Evolutionary conservation across 2,888 invertebrate genomes (phyloP).

Genomic region (Mythimna vitellina): DNA sequence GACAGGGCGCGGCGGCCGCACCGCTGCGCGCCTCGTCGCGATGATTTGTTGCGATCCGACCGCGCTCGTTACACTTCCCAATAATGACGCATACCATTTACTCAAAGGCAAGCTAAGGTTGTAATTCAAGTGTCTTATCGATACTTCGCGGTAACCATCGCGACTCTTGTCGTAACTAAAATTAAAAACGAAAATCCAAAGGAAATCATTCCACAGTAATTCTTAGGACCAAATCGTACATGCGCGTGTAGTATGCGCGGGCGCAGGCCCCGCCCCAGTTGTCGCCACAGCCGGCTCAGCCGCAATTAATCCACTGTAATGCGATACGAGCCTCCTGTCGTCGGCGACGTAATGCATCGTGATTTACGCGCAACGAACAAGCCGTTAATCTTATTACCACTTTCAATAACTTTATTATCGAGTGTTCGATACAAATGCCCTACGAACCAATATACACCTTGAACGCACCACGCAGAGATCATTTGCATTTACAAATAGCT

Average conservation of each 20-base stretch:
- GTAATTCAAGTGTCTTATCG: constrained; percentile 81
- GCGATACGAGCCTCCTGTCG: constrained; percentile 87
- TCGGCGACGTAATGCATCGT: constrained; percentile 89
- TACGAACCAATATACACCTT: constrained; percentile 82
- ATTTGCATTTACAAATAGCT: constrained; percentile 72
- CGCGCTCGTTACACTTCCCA: constrained; percentile 81
- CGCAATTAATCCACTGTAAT: constrained; percentile 89
- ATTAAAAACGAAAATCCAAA: constrained; percentile 66
- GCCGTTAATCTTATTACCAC: constrained; percentile 90
- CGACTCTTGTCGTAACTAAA: constrained; percentile 64
- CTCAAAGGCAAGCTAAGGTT: constrained; percentile 79
- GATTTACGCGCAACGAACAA: constrained; percentile 87
- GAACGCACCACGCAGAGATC: constrained; percentile 72
- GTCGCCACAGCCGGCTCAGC: constrained; percentile 80
- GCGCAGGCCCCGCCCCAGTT: constrained; percentile 77
- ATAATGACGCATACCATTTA: constrained; percentile 87
- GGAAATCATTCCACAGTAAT: constrained; percentile 37
- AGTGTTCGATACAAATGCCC: constrained; percentile 73
- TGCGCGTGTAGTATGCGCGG: constrained; percentile 68
- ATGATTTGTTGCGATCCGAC: constrained; percentile 85
- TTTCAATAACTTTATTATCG: constrained; percentile 90
- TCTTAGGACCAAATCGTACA: constrained; percentile 52
- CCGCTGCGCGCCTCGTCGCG: constrained; percentile 69
- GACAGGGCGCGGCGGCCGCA: constrained; percentile 78
- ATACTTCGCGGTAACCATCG: constrained; percentile 75